These are phyloP conservation scores for Prunella himalayana DNA, from an alignment of 2,113 vertebrate genomes.

Conservation along the genomic window DNA sequence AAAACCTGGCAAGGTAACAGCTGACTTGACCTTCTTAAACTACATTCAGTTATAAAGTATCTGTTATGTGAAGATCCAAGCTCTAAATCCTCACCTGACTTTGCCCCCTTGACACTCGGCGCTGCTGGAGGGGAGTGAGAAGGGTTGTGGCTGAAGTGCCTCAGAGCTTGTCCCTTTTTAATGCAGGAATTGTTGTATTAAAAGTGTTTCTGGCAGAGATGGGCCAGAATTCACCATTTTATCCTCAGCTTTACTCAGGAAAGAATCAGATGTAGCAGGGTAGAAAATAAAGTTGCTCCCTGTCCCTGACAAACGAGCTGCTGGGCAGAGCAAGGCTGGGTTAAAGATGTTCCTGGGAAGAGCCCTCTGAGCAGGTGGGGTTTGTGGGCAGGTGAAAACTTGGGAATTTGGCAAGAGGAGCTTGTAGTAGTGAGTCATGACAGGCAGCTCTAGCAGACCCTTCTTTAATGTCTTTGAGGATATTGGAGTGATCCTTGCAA, in stretches of 20 bases:
- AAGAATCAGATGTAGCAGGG: not conserved
- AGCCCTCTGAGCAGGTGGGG: not conserved
- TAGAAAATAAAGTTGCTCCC: not conserved
- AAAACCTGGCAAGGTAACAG: not conserved
- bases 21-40: conserved; percentile 4
- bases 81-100: not conserved
- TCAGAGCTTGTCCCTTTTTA: not conserved
- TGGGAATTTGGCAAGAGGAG: not conserved
- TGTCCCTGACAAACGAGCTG: not conserved
- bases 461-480: not conserved
- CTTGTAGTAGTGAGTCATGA: not conserved
- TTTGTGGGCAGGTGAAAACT: not conserved
- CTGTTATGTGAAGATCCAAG: not conserved
- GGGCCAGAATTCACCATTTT: not conserved
- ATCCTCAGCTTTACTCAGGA: not conserved
- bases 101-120: not conserved
- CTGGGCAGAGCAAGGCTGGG: not conserved
- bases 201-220: not conserved
- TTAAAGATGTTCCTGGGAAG: not conserved
- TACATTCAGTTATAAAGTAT: not conserved
- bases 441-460: not conserved
- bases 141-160: not conserved
- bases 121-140: not conserved
- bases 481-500: not conserved
- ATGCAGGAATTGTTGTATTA: not conserved